Conservation (phyloP, 2,888 invertebrate genomes). For the Caenorhabditis plicata region DNA sequence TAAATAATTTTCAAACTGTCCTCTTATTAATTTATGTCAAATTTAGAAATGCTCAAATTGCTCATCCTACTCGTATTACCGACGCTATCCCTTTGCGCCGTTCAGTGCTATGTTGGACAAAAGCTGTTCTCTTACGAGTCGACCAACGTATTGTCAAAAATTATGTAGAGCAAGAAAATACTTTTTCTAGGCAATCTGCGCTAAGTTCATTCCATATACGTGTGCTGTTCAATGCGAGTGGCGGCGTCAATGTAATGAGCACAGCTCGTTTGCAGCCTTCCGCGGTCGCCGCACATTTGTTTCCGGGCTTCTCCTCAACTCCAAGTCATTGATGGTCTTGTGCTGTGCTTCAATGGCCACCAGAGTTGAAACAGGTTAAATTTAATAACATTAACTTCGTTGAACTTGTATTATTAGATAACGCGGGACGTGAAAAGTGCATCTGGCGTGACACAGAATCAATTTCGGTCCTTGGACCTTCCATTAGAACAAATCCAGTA, state of each 20-base stretch:
- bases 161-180: neutral
- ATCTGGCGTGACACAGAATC: conserved; percentile 52
- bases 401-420: conserved; percentile 24
- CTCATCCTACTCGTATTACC: conserved; percentile 26
- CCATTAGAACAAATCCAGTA: conserved; percentile 51
- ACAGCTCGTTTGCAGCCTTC: conserved; percentile 51
- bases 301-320: conserved; percentile 59
- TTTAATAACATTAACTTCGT: neutral
- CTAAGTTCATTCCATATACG: conserved; percentile 55
- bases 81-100: conserved; percentile 33
- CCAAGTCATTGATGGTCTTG: conserved; percentile 54
- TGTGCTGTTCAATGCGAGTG: conserved; percentile 59
- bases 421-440: conserved; percentile 44
- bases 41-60: conserved; percentile 19
- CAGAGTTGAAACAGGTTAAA: conserved; percentile 48
- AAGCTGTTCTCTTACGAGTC: conserved; percentile 62
- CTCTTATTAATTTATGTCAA: neutral
- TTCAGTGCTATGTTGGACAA: conserved; percentile 62
- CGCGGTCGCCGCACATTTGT: conserved; percentile 60
- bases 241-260: conserved; percentile 53
- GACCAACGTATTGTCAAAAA: conserved; percentile 48
- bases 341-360: conserved; percentile 62
- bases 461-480: conserved; percentile 48
- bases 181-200: conserved; percentile 59
- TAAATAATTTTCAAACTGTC: neutral